phyloP scores from a whole-genome alignment of 2,888 invertebrate species.

The Acleris sparsana region DNA sequence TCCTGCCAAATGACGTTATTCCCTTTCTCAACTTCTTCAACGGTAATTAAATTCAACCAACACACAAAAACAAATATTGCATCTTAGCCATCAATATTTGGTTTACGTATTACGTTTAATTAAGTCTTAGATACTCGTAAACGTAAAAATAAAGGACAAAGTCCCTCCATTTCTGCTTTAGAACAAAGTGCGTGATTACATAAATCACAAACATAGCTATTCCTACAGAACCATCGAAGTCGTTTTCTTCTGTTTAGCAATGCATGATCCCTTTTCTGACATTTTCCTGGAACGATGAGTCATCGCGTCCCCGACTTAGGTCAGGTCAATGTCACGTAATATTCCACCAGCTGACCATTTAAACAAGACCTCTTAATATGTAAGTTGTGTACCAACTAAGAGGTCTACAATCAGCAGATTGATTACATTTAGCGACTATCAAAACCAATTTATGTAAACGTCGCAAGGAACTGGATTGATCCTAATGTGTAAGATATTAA shows the following conservation, averaged over 20 bases:
- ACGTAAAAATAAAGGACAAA: no score
- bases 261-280: constrained; percentile 40
- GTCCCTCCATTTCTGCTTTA: no score
- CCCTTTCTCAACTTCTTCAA: no score
- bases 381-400: neutral
- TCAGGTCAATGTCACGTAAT: constrained; percentile 62
- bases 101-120: no score
- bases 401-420: constrained; percentile 12
- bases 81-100: no score
- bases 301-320: constrained; percentile 45
- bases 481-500: neutral
- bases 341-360: constrained; percentile 36
- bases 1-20: no score
- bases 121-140: no score
- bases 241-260: constrained; percentile 11
- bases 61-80: no score
- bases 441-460: constrained; percentile 2
- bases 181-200: neutral
- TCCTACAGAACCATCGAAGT: neutral
- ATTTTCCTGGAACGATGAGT: constrained; percentile 44
- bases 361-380: constrained; percentile 8
- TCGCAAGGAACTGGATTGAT: no score
- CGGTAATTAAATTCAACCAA: no score
- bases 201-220: neutral
- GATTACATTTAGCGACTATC: constrained; percentile 22